These are phyloP conservation scores for Carterocephalus palaemon DNA, from an alignment of 2,888 invertebrate genomes.

Conservation along the genomic window DNA sequence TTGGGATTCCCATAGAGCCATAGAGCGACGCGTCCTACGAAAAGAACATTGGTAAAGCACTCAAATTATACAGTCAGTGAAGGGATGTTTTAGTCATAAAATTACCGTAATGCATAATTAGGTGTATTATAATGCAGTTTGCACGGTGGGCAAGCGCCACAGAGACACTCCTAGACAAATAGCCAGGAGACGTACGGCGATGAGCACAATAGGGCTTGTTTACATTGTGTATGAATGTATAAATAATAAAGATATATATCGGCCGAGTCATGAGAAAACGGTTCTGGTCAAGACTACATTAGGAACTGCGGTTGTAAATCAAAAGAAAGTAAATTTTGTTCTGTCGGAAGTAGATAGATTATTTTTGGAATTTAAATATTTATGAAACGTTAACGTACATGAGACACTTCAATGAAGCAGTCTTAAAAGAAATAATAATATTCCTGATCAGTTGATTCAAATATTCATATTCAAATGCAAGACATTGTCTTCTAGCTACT, in stretches of 20 bases:
- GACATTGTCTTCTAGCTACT: too few species aligned
- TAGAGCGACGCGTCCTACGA: conserved; percentile 42
- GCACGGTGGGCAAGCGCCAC: conserved; percentile 60
- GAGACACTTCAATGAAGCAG: too few species aligned
- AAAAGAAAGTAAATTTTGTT: conserved; percentile 4
- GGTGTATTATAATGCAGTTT: conserved; percentile 67
- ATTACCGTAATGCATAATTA: conserved; percentile 75
- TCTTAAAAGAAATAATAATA: too few species aligned
- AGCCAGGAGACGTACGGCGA: conserved; percentile 33
- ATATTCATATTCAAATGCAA: too few species aligned
- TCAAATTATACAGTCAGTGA: conserved; percentile 57
- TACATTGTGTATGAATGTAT: conserved; percentile 75
- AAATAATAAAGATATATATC: conserved; percentile 72
- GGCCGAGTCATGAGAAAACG: conserved; percentile 69
- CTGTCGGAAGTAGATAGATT: neutral
- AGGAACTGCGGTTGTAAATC: conserved; percentile 21
- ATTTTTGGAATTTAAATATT: neutral
- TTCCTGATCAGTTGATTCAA: too few species aligned
- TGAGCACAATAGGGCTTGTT: conserved; percentile 61
- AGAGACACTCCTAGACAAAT: conserved; percentile 53
- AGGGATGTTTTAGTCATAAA: conserved; percentile 57
- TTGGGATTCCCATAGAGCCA: conserved; percentile 67
- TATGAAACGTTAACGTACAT: too few species aligned
- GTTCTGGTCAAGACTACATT: conserved; percentile 53
- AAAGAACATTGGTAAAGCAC: conserved; percentile 39